phyloP scores from a whole-genome alignment of 2,888 invertebrate species.

The Drosophila longiperda region DNA sequence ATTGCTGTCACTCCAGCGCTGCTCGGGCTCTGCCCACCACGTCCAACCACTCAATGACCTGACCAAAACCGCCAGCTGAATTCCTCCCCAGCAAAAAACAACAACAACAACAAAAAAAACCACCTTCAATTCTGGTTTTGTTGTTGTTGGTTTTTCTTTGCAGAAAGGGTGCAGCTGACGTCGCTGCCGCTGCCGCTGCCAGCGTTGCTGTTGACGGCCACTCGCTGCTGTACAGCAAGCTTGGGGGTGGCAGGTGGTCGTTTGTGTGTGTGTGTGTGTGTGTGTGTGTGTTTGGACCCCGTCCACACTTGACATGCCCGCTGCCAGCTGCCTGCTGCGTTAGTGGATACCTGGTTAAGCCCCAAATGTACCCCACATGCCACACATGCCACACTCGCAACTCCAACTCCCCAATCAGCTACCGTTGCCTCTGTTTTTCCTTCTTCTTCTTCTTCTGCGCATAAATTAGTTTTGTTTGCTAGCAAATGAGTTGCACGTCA shows the following conservation, averaged over 20 bases:
- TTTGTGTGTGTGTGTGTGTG: constrained; percentile 1
- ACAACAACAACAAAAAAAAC: constrained; percentile 8
- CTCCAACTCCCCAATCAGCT: background rate
- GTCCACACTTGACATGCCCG: constrained; percentile 36
- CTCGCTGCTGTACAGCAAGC: constrained; percentile 23
- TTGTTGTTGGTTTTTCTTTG: constrained; percentile 25
- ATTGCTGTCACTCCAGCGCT: constrained; percentile 63
- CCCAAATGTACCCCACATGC: background rate
- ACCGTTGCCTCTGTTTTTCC: background rate
- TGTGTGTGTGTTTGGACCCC: constrained; percentile 18
- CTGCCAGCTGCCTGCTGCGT: constrained; percentile 12
- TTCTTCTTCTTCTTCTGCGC: constrained; percentile 50
- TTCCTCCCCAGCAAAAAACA: constrained; percentile 7
- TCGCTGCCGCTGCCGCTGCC: constrained; percentile 31
- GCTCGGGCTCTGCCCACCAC: constrained; percentile 59
- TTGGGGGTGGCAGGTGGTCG: background rate
- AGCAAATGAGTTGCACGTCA: constrained; percentile 66
- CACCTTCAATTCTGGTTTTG: constrained; percentile 40
- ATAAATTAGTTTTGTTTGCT: constrained; percentile 77
- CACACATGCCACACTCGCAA: background rate
- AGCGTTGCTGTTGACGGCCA: constrained; percentile 38
- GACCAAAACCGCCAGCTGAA: constrained; percentile 38
- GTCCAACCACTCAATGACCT: constrained; percentile 80
- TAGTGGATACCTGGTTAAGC: constrained; percentile 43
- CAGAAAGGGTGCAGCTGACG: constrained; percentile 69